Conservation (phyloP, 2,888 invertebrate species). For the Apamea epomidion region DNA sequence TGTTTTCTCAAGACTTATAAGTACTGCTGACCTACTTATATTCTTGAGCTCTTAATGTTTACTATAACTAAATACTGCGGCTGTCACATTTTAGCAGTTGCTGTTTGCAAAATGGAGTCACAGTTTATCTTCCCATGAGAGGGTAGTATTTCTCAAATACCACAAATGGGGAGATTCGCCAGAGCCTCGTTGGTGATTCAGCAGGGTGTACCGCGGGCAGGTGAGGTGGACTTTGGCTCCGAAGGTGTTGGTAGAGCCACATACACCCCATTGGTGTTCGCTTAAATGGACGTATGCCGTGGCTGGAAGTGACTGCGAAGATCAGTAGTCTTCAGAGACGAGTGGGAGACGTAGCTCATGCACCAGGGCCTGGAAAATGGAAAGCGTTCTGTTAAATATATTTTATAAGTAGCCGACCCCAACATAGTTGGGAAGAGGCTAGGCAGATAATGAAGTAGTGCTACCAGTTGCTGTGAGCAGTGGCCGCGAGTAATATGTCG, state of each 20-base stretch:
- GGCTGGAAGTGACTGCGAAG: background rate
- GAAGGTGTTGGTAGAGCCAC: background rate
- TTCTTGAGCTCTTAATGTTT: background rate
- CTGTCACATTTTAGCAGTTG: background rate
- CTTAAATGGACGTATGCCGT: background rate
- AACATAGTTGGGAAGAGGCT: background rate
- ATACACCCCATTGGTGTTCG: background rate
- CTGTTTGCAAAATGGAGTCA: background rate
- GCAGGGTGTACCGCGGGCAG: background rate
- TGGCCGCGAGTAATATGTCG: too few relatives aligned
- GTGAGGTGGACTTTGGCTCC: background rate
- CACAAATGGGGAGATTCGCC: background rate
- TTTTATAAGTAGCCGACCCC: background rate
- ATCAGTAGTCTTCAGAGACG: background rate
- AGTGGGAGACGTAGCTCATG: too few relatives aligned
- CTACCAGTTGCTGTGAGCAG: too few relatives aligned
- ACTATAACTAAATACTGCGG: background rate
- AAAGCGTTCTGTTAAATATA: background rate
- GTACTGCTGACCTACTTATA: too few relatives aligned
- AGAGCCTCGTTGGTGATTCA: background rate
- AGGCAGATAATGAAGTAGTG: background rate
- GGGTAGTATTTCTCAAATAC: background rate
- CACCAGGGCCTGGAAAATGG: background rate
- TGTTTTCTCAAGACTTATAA: background rate
- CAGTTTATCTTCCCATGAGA: background rate